Base-by-base conservation (phyloP, 2,888 invertebrate genomes). In the Lycaena phlaeas region DNA sequence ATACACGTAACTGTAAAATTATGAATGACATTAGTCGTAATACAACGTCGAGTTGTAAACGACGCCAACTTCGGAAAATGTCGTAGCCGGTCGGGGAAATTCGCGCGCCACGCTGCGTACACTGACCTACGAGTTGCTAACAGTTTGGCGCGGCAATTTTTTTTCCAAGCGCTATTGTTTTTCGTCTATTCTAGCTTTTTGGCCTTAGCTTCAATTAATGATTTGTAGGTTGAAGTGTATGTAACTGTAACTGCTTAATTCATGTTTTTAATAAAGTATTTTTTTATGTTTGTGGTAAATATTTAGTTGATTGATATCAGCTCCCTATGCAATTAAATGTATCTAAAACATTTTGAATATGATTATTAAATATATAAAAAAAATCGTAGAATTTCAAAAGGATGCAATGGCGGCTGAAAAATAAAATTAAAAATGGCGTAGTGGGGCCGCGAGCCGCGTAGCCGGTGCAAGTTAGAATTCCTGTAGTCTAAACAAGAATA, bases 41-140 rank as follows among this genome's bases (percentile, higher is more conserved):
- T 22, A 34, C 34, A 22, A 22, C 9, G 5, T 5, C 9, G 9
- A 22, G 7, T 22, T 2, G 22, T 22, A 22, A 22, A 36, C 36
- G 18, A 36, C 36, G 26, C 30, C 25, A 36, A 3, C 41, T 30
- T 43, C 39, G 42, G 36, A 30, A 42, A 31, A 36, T 15, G 28
- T 36, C 34, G 34, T 10, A 10, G 12, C 14, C 26, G 38, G 38
- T 40, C 65, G 66, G 62, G 41, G 48, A 48, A 48, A 49, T 48
- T 68, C 67, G 69, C 57, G 38, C n/a, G 31, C 42, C 53, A 53
- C 58, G 63, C 53, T 59, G 38, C 64, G 59, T 49, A 50, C 62
- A 76, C 61, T 74, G 76, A 76, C 76, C 76, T 72, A 71, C 34
- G 18, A 30, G 14, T 12, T 60, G 67, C 48, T 57, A 68, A 66